These are phyloP conservation scores for Sussaba pulchella DNA, from an alignment of 2,888 invertebrate species.

Conservation along the genomic window DNA sequence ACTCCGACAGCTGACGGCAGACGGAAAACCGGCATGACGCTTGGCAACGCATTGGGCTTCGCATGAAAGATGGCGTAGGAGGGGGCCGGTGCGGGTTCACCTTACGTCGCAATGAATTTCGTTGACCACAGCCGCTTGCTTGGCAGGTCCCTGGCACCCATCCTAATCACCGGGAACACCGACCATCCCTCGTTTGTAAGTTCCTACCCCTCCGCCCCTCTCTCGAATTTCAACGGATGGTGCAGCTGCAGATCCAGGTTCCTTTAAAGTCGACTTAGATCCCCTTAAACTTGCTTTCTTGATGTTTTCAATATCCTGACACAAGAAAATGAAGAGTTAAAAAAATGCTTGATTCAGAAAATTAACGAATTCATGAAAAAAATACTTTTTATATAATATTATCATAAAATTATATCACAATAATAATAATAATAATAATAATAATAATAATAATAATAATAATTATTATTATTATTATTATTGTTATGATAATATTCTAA, in stretches of 20 bases:
- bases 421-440: too few species aligned
- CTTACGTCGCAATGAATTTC: constrained; percentile 14
- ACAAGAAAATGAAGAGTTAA: too few species aligned
- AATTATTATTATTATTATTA: too few species aligned
- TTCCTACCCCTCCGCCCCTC: neutral
- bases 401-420: too few species aligned
- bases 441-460: too few species aligned
- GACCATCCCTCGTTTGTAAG: constrained; percentile 31
- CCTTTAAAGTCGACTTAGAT: neutral
- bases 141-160: constrained; percentile 49
- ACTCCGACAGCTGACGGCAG: neutral
- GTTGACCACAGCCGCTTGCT: neutral
- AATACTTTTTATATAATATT: too few species aligned
- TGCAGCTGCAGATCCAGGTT: neutral
- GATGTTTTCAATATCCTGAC: too few species aligned
- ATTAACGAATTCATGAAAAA: too few species aligned
- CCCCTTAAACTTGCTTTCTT: too few species aligned
- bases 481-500: too few species aligned
- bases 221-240: constrained; percentile 7
- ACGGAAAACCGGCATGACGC: neutral
- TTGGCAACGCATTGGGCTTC: constrained; percentile 12
- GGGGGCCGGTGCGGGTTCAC: neutral
- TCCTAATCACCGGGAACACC: constrained; percentile 54
- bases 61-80: neutral
- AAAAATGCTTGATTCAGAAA: too few species aligned